Base-by-base conservation (phyloP, 2,888 invertebrate species). In the Amphimallon solstitiale region DNA sequence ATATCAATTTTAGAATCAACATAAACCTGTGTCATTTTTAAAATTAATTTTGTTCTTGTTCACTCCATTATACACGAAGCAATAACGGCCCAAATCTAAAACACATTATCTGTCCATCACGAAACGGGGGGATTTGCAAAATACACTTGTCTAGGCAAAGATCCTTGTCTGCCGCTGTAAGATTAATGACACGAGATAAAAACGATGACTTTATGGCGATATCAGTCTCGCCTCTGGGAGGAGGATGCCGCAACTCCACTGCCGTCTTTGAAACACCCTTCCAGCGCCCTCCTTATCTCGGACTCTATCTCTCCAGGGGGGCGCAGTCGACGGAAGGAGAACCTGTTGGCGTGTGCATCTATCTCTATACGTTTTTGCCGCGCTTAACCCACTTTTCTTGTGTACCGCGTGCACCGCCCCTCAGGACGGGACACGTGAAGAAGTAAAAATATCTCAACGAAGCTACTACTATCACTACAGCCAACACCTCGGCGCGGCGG, bases 101-200 rank as follows among this genome's bases (percentile, higher is more conserved):
- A 15, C 15, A 23, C 17, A 17, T 21, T 35, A 12, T 37, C 40
- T 23, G 23, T 29, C 9, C 40, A 54, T 63, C 51, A 54, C 52
- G 54, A 65, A 37, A 10, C 65, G 63, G 68, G 68, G 68, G 69
- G 67, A 64, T 68, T 71, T 54, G 66, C 63, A 66, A 23, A 73
- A 73, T 71, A 74, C 70, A 74, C 69, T 72, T 70, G 72, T 74
- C 73, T 70, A 56, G 59, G 65, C 66, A 70, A 68, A 73, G 71
- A 70, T 73, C 71, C 70, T 29, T 48, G 71, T 68, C 40, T 29
- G 63, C 63, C 40, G 40, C 40, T n/a, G n/a, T 56, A 76, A 78
- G 77, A 78, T 78, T 78, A 78, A 78, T 75, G 78, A 75, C 71
- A 68, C 64, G 54, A 75, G 78, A 77, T 77, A 77, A 76, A 77